Evolutionary conservation across 1,140 invertebrate genomes (phyloP), one percentile per base, ranked within the genome.

Genomic region (Octopus sinensis): DNA sequence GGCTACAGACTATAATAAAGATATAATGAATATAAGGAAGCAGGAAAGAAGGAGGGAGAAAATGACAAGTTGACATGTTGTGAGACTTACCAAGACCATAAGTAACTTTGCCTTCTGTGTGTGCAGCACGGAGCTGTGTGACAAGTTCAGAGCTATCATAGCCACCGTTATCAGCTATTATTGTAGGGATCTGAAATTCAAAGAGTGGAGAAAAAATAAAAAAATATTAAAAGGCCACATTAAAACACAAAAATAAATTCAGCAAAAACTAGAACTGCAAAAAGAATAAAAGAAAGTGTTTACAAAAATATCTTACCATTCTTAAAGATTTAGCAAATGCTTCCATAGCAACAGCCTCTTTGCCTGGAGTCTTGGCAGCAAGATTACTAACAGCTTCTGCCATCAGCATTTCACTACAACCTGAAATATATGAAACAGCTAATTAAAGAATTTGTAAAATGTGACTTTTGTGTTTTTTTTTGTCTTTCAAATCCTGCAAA

Each of bases 141-240:
- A 99, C 92, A 53, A 99, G 92, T 86, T 99, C 96, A 10, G 97
- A 96, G 78, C 97, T 98, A 92, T 99, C 98, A 90, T 96, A 98
- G 80, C 98, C 98, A 84, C 96, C 98, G 92, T 99, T 99, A 90
- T 99, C 98, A 53, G 97, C 97, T 86, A 99, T 98, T 78, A 96
- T 95, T 53, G 95, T 97, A 5, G 98, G 98, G 78, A 99, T 91
- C 87, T 96, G 93, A 76, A 86, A 85, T 76, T 7, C 6, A n/a
- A 73, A 73, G 13, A 6, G 30, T 73, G 13, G 30, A 12, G 17
- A 5, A 73, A 73, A 73, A 17, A 7, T 17, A 62, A 5, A 73
- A 7, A 17, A 12, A 73, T 0, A 6, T 12, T 73, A 73, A 73
- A 13, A 7, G 6, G 5, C 6, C 9, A 73, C 13, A 73, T 73